These are phyloP conservation scores for Azorinus chamasolen DNA, from an alignment of 2,888 invertebrate genomes.

Conservation along the genomic window DNA sequence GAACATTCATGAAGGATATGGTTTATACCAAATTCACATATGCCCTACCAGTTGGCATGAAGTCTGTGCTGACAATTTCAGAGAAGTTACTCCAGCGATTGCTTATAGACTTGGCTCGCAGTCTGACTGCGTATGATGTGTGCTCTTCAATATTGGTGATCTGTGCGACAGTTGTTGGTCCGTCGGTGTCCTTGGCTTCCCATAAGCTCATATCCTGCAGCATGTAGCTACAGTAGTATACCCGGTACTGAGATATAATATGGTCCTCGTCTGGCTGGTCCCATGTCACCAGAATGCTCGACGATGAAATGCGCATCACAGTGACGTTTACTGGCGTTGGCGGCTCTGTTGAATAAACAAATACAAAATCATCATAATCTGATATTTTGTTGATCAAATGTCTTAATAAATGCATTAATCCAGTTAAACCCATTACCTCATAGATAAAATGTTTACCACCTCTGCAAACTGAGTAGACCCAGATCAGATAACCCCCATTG, in stretches of 20 bases:
- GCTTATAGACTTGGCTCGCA: conserved; percentile 81
- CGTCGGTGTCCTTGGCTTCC: conserved; percentile 79
- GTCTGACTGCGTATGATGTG: conserved; percentile 81
- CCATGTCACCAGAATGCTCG: conserved; percentile 93
- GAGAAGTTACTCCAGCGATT: conserved; percentile 84
- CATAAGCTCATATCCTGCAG: conserved; percentile 81
- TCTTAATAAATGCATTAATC: background rate
- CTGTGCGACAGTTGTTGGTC: conserved; percentile 81
- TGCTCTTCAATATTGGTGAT: conserved; percentile 78
- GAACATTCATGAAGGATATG: too few relatives aligned
- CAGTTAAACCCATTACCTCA: conserved; percentile 1
- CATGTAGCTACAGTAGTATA: conserved; percentile 82
- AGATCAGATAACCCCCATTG: too few relatives aligned
- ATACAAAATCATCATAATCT: background rate
- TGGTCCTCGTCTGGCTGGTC: conserved; percentile 87
- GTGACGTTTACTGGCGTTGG: conserved; percentile 97
- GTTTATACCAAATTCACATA: too few relatives aligned
- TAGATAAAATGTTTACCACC: too few relatives aligned
- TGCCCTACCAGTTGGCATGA: conserved; percentile 18
- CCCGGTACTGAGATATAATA: conserved; percentile 83
- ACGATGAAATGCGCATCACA: conserved; percentile 97
- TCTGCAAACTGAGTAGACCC: too few relatives aligned
- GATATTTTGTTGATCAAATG: background rate
- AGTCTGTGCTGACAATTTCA: conserved; percentile 63
- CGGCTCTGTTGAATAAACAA: conserved; percentile 89